phyloP scores from a whole-genome alignment of 2,797 vertebrate genomes.

The Acestrorhynchus altus region DNA sequence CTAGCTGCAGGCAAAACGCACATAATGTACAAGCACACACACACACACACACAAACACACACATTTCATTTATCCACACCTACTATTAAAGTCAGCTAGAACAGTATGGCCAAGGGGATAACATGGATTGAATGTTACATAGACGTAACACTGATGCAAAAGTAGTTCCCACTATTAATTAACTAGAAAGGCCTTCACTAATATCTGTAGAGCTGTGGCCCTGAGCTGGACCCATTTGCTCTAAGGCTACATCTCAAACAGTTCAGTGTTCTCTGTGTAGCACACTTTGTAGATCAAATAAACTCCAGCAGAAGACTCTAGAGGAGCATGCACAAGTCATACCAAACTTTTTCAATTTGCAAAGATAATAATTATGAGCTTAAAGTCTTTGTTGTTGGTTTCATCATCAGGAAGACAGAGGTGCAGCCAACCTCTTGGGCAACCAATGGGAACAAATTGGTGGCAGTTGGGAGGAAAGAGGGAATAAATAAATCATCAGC shows the following conservation, averaged over 20 bases:
- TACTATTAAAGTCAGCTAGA: background rate
- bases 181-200: background rate
- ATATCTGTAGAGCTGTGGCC: background rate
- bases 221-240: background rate
- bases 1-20: constrained; percentile 20
- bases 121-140: background rate
- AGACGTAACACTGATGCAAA: background rate
- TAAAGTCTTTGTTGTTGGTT: too few relatives aligned
- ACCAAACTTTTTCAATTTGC: too few relatives aligned
- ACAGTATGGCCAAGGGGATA: background rate
- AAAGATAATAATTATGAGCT: too few relatives aligned
- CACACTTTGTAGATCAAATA: too few relatives aligned
- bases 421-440: too few relatives aligned
- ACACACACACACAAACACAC: background rate
- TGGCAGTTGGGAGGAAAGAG: too few relatives aligned
- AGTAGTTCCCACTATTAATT: background rate
- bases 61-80: constrained; percentile 16
- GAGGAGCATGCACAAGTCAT: too few relatives aligned
- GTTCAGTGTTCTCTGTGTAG: too few relatives aligned
- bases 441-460: too few relatives aligned
- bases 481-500: too few relatives aligned
- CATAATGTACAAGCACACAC: background rate
- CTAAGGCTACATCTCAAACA: background rate
- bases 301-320: too few relatives aligned
- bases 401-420: too few relatives aligned